Evolutionary conservation across 1,140 invertebrate genomes (phyloP).

Genomic region (Leguminivora glycinivorella): DNA sequence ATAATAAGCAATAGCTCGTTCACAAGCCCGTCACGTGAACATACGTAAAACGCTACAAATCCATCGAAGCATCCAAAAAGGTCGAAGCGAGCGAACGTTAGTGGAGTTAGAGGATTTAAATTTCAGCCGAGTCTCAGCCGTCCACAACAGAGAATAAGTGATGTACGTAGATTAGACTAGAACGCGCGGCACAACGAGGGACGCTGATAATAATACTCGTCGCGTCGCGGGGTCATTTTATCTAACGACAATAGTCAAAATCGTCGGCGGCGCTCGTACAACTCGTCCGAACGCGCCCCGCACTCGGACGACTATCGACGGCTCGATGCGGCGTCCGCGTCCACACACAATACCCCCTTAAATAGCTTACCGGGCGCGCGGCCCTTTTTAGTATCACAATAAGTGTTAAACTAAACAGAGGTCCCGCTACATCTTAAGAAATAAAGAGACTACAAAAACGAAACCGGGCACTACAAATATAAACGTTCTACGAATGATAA

Average conservation of each 20-base stretch:
- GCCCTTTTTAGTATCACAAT: conserved; percentile 74
- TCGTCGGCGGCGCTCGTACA: neutral
- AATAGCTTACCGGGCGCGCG: conserved; percentile 62
- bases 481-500: conserved; percentile 42
- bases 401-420: conserved; percentile 67
- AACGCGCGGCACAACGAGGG: neutral
- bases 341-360: conserved; percentile 32
- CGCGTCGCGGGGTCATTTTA: neutral
- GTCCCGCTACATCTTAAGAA: conserved; percentile 62
- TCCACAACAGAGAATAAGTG: conserved; percentile 11
- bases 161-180: conserved; percentile 16
- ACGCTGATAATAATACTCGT: neutral
- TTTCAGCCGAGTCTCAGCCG: neutral
- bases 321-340: conserved; percentile 14
- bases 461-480: conserved; percentile 50
- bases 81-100: neutral
- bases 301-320: neutral
- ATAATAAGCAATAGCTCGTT: conserved; percentile 2
- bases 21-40: neutral
- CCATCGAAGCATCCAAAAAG: conserved; percentile 4
- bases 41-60: neutral
- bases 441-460: conserved; percentile 62
- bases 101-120: conserved; percentile 13
- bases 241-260: neutral
- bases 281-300: neutral